phyloP scores from a whole-genome alignment of 2,113 vertebrate genomes.

The Polypterus senegalus region DNA sequence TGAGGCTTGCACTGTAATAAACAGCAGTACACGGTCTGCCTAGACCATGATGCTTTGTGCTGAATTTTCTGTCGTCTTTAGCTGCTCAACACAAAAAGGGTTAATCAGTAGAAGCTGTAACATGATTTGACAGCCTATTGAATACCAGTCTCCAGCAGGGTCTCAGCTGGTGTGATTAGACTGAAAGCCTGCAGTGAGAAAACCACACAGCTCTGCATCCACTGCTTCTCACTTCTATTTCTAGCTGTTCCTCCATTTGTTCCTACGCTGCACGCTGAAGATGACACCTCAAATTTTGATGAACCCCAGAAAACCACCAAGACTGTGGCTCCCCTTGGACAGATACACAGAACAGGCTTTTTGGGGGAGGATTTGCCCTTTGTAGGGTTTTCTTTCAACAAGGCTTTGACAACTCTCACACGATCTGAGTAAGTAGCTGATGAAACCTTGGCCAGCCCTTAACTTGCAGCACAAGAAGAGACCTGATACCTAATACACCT shows the following conservation, averaged over 20 bases:
- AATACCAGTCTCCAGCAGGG: neutral
- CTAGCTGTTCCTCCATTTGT: slow-evolving; percentile 85
- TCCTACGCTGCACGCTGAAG: slow-evolving; percentile 74
- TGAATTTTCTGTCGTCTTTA: too few species aligned
- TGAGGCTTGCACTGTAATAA: too few species aligned
- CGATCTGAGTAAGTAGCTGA: slow-evolving; percentile 72
- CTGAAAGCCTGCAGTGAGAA: neutral
- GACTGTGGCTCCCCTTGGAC: slow-evolving; percentile 69
- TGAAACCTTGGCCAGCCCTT: slow-evolving; percentile 5
- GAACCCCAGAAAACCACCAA: slow-evolving; percentile 74
- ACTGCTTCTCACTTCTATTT: slow-evolving; percentile 43
- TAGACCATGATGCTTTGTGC: too few species aligned
- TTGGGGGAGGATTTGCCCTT: slow-evolving; percentile 65
- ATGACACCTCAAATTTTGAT: slow-evolving; percentile 87
- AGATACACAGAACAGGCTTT: slow-evolving; percentile 68
- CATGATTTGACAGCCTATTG: slow-evolving; percentile 41
- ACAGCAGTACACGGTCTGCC: too few species aligned
- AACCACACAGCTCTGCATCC: slow-evolving; percentile 17
- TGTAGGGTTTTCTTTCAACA: slow-evolving; percentile 77
- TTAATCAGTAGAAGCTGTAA: slow-evolving; percentile 71
- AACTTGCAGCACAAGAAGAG: neutral
- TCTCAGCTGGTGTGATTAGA: neutral
- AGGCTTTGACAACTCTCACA: slow-evolving; percentile 52
- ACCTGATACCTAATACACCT: too few species aligned
- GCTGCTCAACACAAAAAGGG: slow-evolving; percentile 34